Base-by-base conservation (phyloP, 2,888 invertebrate species). In the Xanthostigma xanthostigma region DNA sequence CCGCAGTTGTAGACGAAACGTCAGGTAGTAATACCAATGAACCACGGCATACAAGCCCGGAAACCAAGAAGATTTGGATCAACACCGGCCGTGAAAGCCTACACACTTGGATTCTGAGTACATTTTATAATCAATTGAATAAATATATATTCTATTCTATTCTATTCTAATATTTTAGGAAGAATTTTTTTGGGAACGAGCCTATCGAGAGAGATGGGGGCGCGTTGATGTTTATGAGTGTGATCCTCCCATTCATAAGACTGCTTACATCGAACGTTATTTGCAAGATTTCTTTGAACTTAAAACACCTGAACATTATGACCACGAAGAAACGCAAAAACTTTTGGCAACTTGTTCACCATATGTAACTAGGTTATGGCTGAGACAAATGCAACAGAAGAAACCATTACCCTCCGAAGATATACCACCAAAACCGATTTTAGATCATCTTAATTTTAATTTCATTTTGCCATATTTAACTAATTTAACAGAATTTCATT, bases 151-250 rank as follows among this genome's bases (percentile, higher is more conserved):
- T n/a, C n/a, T n/a, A n/a, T n/a, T n/a, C n/a, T n/a, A n/a, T n/a
- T n/a, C n/a, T n/a, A n/a, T n/a, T n/a, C n/a, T 17, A 17, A 17
- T 17, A 17, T 49, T 53, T 9, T 45, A 59, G 66, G 71, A 78
- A 53, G 79, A 81, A 57, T 71, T 74, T 60, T 82, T 79, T 62
- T 82, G 82, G 81, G 67, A 75, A 58, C 68, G 79, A 46, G 70
- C 74, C 55, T 78, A 67, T 60, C 49, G 51, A 2, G 59, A 58
- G 17, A 58, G 61, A 36, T 69, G 62, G 56, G 62, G 63, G 6
- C 46, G 38, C 54, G 36, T 55, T 59, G 36, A 57, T 54, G 5
- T 55, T 39, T 54, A 56, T 5, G 58, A 58, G 44, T 59, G 62
- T 5, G 12, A 49, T 33, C 53, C 55, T 9, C 64, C 63, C 62